A percentile compares a stretch with the other conserved stretches of the same genome.
These are phyloP conservation scores for Plecotus auritus DNA, from an alignment of 2,113 vertebrate species.

Conservation along the genomic window DNA sequence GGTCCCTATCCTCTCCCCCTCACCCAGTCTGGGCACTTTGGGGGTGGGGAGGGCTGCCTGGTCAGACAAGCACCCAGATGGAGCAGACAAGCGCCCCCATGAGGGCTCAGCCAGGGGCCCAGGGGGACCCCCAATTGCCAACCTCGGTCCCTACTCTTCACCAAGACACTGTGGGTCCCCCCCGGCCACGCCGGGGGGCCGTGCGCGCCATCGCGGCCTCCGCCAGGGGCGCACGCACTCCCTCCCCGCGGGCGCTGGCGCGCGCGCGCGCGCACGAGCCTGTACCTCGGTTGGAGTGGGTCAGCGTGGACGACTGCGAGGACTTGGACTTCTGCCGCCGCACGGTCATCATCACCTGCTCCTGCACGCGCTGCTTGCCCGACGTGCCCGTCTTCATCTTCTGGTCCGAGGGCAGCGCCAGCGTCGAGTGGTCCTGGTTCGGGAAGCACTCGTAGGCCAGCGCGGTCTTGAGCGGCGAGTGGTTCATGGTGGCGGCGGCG, in stretches of 20 bases:
- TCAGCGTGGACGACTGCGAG: conserved; percentile 77
- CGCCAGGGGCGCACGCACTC: not conserved
- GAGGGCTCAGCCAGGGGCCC: not conserved
- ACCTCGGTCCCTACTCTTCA: no score
- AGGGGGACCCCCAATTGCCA: not conserved
- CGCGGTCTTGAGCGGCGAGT: conserved; percentile 84
- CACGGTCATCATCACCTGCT: conserved; percentile 86
- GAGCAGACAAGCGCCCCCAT: not conserved
- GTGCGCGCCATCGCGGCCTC: not conserved
- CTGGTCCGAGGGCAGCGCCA: conserved; percentile 85
- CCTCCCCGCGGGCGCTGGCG: not conserved
- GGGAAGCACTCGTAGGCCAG: conserved; percentile 83
- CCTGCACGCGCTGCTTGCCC: conserved; percentile 83
- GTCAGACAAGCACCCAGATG: not conserved
- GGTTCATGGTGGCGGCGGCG: conserved; percentile 77
- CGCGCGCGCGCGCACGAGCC: not conserved
- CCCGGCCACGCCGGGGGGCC: no score
- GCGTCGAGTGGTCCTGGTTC: conserved; percentile 82
- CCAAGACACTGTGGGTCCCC: not conserved
- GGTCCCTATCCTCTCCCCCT: not conserved
- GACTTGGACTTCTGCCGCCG: conserved; percentile 84
- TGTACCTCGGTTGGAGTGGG: conserved; percentile 84
- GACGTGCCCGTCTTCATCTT: conserved; percentile 83
- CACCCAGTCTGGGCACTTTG: not conserved
- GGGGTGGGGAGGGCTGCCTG: not conserved